Evolutionary conservation across 2,888 invertebrate genomes (phyloP).

Genomic region (Pharmacophagus antenor): DNA sequence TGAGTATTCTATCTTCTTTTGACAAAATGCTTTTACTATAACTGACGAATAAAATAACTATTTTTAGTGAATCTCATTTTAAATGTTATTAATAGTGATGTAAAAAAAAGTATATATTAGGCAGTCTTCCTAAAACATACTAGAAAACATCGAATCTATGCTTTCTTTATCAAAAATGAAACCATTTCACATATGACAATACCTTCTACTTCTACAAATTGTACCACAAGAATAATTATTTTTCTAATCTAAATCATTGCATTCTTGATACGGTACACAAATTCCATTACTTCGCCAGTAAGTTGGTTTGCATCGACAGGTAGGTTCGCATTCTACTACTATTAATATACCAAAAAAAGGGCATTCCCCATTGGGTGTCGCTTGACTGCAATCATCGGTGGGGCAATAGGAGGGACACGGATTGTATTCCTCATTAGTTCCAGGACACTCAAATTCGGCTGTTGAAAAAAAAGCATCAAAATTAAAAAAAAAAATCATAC

Average conservation of each 20-base stretch:
- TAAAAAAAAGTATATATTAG: too few relatives aligned
- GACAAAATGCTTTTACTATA: too few relatives aligned
- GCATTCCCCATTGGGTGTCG: constrained; percentile 38
- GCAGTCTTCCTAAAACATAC: too few relatives aligned
- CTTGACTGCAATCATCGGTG: constrained; percentile 40
- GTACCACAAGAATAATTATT: background rate
- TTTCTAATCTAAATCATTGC: constrained; percentile 18
- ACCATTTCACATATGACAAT: too few relatives aligned
- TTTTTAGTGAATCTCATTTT: too few relatives aligned
- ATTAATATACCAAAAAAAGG: constrained; percentile 35
- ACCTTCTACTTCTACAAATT: too few relatives aligned
- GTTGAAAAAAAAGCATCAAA: constrained; percentile 24
- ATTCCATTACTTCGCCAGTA: constrained; percentile 40
- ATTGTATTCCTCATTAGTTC: constrained; percentile 38
- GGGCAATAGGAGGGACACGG: constrained; percentile 43
- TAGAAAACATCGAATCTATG: too few relatives aligned
- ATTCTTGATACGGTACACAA: constrained; percentile 41
- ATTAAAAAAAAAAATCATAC: background rate
- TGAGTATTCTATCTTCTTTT: too few relatives aligned
- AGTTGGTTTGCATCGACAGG: constrained; percentile 39
- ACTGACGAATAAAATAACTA: too few relatives aligned
- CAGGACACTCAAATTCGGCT: constrained; percentile 42
- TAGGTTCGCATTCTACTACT: constrained; percentile 38
- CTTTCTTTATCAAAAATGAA: too few relatives aligned
- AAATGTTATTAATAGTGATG: too few relatives aligned